These are phyloP conservation scores for Nemotelus nigrinus DNA, from an alignment of 2,888 invertebrate species.

Conservation along the genomic window DNA sequence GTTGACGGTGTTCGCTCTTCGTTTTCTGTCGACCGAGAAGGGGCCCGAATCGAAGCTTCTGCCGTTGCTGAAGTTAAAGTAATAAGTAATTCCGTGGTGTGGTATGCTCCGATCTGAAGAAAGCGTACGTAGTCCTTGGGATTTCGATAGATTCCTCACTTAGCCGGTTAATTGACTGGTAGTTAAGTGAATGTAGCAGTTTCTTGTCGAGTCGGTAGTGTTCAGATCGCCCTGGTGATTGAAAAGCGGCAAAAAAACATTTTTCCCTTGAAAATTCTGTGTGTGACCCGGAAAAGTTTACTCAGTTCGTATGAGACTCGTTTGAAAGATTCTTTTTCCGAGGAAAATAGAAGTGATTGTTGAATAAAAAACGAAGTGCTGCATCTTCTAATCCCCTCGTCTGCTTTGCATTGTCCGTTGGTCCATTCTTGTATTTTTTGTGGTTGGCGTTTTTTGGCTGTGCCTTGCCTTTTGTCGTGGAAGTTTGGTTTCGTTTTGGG, in stretches of 20 bases:
- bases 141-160: neutral
- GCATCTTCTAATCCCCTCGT: neutral
- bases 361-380: neutral
- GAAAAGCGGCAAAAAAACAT: no score
- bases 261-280: no score
- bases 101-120: constrained; percentile 19
- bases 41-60: neutral
- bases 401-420: neutral
- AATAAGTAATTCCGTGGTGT: constrained; percentile 22
- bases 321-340: no score
- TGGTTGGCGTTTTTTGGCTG: constrained; percentile 30
- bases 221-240: neutral
- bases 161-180: constrained; percentile 8
- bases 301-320: no score
- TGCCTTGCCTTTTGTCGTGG: constrained; percentile 3
- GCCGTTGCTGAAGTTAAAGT: neutral
- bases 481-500: neutral
- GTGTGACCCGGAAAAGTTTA: no score
- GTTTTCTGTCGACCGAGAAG: neutral
- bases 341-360: no score
- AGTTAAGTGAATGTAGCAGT: neutral
- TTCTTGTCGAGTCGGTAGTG: neutral
- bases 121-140: neutral
- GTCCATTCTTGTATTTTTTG: constrained; percentile 16
- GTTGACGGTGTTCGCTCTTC: no score